A percentile compares a stretch with the other conserved stretches of the same genome.
Evolutionary conservation across 2,797 vertebrate species (phyloP).

Genomic region (Sebastes glaucus): DNA sequence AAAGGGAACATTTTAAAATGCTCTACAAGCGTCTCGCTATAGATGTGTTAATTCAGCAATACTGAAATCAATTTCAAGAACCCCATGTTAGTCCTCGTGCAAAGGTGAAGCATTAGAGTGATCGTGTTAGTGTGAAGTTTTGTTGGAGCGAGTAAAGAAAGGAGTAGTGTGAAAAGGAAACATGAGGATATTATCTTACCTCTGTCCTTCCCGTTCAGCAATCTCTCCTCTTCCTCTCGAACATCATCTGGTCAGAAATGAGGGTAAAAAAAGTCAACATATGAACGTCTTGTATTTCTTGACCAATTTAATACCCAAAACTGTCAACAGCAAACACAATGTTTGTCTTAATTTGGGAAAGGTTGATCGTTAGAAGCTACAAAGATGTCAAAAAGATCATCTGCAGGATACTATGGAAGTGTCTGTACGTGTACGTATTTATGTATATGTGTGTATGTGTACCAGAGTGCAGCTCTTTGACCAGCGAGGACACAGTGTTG

Average conservation of each 20-base stretch:
- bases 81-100: background rate
- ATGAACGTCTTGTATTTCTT: background rate
- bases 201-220: conserved; percentile 91
- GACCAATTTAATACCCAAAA: background rate
- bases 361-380: background rate
- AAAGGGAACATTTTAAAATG: background rate
- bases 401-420: background rate
- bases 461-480: conserved; percentile 97
- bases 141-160: background rate
- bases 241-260: conserved; percentile 82
- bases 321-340: background rate
- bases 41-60: background rate
- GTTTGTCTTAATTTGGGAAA: background rate
- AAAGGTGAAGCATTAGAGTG: background rate
- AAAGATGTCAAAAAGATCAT: background rate
- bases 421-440: background rate
- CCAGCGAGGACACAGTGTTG: conserved; percentile 95
- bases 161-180: background rate
- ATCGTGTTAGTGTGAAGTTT: background rate
- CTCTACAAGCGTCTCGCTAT: background rate
- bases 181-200: conserved; percentile 72
- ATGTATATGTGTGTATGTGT: conserved; percentile 14
- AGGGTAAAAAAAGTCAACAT: background rate
- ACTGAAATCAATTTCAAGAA: background rate
- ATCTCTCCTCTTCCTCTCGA: conserved; percentile 87